phyloP scores from a whole-genome alignment of 1,140 invertebrate genomes.

The Acromyrmex echinatior region DNA sequence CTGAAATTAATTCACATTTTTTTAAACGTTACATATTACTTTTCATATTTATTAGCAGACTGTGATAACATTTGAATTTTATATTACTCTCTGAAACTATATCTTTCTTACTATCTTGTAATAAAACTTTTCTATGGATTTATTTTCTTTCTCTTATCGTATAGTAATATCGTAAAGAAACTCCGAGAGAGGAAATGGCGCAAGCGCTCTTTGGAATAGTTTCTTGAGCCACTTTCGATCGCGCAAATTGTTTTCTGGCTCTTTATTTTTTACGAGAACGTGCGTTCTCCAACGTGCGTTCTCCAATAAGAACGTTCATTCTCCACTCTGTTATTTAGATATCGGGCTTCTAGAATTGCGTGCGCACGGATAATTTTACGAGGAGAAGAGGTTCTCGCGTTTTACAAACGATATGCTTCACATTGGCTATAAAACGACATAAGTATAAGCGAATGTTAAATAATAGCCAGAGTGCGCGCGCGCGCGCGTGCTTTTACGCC shows the following conservation, averaged over 20 bases:
- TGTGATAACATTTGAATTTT: neutral
- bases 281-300: neutral
- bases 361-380: conserved; percentile 32
- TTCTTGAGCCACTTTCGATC: conserved; percentile 14
- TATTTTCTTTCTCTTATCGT: neutral
- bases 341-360: neutral
- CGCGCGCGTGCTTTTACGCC: neutral
- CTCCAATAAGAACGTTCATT: neutral
- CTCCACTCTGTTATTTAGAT: conserved; percentile 40
- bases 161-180: neutral
- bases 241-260: neutral
- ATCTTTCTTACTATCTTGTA: neutral
- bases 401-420: neutral
- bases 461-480: neutral
- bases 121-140: neutral
- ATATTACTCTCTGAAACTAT: neutral
- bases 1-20: neutral
- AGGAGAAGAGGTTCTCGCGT: conserved; percentile 21
- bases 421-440: conserved; percentile 32
- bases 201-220: neutral
- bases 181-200: neutral
- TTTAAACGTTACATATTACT: neutral
- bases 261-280: conserved; percentile 40
- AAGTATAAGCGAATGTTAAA: conserved; percentile 47
- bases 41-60: neutral